Evolutionary conservation across 2,797 vertebrate species (phyloP).

Genomic region (Scomberomorus guttatus): DNA sequence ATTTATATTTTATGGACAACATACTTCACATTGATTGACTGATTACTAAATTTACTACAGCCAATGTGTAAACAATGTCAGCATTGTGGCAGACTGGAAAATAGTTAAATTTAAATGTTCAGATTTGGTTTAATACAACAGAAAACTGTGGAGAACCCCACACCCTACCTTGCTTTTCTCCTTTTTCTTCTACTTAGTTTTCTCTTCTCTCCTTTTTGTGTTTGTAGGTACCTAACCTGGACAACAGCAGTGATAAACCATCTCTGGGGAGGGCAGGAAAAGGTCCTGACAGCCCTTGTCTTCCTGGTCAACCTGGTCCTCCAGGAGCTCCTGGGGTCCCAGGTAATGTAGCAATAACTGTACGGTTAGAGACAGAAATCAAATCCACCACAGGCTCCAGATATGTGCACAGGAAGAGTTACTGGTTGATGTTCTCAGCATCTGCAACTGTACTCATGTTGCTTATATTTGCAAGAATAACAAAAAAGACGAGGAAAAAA

Average conservation of each 20-base stretch:
- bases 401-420: not conserved
- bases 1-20: not conserved
- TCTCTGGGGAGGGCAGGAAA: constrained; percentile 74
- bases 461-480: not conserved
- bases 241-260: constrained; percentile 83
- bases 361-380: not conserved
- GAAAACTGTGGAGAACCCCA: not conserved
- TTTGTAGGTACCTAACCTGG: constrained; percentile 77
- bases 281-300: constrained; percentile 65
- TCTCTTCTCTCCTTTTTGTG: not conserved
- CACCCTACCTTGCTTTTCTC: not conserved
- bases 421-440: not conserved
- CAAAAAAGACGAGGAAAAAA: not conserved
- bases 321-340: constrained; percentile 85
- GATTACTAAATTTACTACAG: not conserved
- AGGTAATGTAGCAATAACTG: constrained; percentile 70
- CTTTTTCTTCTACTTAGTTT: not conserved
- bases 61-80: not conserved
- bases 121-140: constrained; percentile 1
- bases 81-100: not conserved
- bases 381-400: not conserved
- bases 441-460: not conserved
- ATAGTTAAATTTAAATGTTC: not conserved
- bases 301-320: constrained; percentile 73
- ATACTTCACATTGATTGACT: not conserved